These are phyloP conservation scores for Ictalurus furcatus DNA, from an alignment of 2,113 vertebrate species.

Conservation along the genomic window DNA sequence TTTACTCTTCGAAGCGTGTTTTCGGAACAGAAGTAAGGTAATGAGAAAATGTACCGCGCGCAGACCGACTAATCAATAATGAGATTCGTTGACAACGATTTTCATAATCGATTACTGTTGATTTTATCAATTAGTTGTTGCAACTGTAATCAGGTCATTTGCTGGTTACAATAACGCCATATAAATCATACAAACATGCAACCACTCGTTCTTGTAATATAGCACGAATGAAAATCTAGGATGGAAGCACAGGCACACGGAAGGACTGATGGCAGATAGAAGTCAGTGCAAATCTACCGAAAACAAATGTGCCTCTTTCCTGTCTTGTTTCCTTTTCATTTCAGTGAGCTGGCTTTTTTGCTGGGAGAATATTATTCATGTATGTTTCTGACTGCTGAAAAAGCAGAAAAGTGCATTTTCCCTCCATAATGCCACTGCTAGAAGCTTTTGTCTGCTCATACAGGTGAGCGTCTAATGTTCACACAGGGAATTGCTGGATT, in stretches of 20 bases:
- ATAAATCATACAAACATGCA: background rate
- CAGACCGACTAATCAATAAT: too few species aligned
- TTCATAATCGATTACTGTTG: too few species aligned
- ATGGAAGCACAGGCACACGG: background rate
- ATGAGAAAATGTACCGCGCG: too few species aligned
- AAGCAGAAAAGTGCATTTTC: background rate
- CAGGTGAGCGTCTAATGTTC: conserved; percentile 7
- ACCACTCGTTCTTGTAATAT: background rate
- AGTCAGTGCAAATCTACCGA: background rate
- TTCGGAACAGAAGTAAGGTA: too few species aligned
- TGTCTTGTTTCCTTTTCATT: background rate
- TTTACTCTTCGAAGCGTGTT: too few species aligned
- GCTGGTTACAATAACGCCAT: background rate
- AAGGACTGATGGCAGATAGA: background rate
- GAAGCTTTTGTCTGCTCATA: conserved; percentile 18
- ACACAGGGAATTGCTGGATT: background rate
- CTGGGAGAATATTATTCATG: background rate
- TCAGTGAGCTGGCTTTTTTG: background rate
- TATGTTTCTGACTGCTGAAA: background rate
- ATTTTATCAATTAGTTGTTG: too few species aligned
- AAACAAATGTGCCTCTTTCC: background rate
- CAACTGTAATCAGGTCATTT: background rate
- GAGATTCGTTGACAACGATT: too few species aligned
- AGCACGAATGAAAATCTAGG: background rate
- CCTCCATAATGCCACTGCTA: conserved; percentile 17